These are phyloP conservation scores for Candoia aspera DNA, from an alignment of 2,113 vertebrate species.

Conservation along the genomic window DNA sequence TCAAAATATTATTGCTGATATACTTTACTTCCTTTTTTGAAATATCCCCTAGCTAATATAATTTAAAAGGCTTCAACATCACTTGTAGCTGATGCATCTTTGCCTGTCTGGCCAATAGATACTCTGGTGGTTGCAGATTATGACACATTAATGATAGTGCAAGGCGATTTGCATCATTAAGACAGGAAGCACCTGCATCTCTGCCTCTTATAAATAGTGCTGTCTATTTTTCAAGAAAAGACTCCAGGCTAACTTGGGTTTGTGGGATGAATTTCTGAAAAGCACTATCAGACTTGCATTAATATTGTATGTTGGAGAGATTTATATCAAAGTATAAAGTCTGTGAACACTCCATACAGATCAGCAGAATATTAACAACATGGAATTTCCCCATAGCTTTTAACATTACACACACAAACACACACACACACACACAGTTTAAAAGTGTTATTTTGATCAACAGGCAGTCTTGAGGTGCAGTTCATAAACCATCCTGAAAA, in stretches of 20 bases:
- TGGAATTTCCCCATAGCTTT: conserved; percentile 41
- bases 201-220: conserved; percentile 36
- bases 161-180: conserved; percentile 20
- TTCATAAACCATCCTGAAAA: conserved; percentile 53
- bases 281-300: conserved; percentile 53
- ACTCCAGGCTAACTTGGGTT: conserved; percentile 31
- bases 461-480: conserved; percentile 45
- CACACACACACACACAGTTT: conserved; percentile 54
- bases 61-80: conserved; percentile 14
- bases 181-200: conserved; percentile 16
- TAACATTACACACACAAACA: conserved; percentile 49
- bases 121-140: conserved; percentile 19
- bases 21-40: not conserved
- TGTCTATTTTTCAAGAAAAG: not conserved
- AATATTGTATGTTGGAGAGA: conserved; percentile 60
- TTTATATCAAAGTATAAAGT: conserved; percentile 58
- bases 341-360: conserved; percentile 9
- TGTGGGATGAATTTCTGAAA: conserved; percentile 46
- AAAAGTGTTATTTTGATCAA: conserved; percentile 64
- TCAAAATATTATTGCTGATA: conserved; percentile 13
- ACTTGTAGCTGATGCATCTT: conserved; percentile 1
- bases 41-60: conserved; percentile 21
- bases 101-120: conserved; percentile 32
- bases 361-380: conserved; percentile 50
- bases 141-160: not conserved